Base-by-base conservation (phyloP, 2,888 invertebrate genomes). In the Trachelus stipa region DNA sequence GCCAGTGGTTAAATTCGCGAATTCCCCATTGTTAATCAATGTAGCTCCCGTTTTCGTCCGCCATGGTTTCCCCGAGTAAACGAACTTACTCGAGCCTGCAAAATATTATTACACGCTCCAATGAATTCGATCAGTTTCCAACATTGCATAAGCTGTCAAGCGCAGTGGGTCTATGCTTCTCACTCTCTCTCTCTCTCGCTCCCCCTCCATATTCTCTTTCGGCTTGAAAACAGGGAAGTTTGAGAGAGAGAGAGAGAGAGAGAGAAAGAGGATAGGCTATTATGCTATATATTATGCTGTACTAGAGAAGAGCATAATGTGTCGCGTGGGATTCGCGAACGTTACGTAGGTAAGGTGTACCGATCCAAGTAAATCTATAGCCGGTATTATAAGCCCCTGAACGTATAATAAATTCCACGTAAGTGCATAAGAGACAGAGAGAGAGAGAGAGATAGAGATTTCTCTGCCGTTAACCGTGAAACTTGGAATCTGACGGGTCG, bases 31-130 rank as follows among this genome's bases (percentile, higher is more conserved):
- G 82, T 84, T 86, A 87, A 87, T 87, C 87, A 86, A 87, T 87
- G 87, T 83, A 84, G 85, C 84, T n/a, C 85, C 81, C 82, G 84
- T 83, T 85, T 85, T 82, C 81, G 83, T 82, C 83, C 78, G 80
- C 82, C 83, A 85, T 84, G 84, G 84, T 86, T 33, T 33, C 33
- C 83, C 86, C 86, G 85, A 87, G 87, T 87, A 87, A 89, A 90
- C 87, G 87, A 86, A 88, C 88, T 87, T 87, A 86, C 87, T 90
- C 88, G 86, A 89, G 86, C 89, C 87, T 88, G 86, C 88, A 88
- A 89, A 90, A 89, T 89, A 89, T 89, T 89, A 89, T 90, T 89
- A 89, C 87, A 83, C 88, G 88, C 88, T 86, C 88, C 86, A 84
- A 87, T 88, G 89, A 88, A 87, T 88, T 87, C 87, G 88, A 89